These are phyloP conservation scores for Rhinogobio ventralis DNA, from an alignment of 2,797 vertebrate genomes.

Conservation along the genomic window DNA sequence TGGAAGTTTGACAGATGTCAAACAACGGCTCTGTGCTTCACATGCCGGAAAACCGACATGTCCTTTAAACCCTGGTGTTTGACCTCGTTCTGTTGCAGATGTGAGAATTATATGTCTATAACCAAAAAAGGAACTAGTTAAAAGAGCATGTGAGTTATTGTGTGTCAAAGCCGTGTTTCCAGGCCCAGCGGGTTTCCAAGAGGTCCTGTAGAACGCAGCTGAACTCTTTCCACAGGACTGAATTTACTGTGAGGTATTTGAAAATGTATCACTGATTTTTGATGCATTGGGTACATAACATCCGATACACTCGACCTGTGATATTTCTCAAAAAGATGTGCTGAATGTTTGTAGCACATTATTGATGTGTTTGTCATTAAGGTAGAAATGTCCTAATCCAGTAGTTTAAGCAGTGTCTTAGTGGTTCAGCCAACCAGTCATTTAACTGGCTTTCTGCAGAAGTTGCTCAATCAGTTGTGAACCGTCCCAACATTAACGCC, in stretches of 20 bases:
- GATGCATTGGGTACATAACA: background rate
- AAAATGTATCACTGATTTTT: background rate
- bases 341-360: background rate
- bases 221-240: conserved; percentile 1
- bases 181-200: background rate
- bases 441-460: background rate
- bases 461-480: background rate
- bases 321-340: background rate
- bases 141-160: background rate
- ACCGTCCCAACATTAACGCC: background rate
- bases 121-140: conserved; percentile 10
- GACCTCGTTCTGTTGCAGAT: conserved; percentile 16
- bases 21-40: background rate
- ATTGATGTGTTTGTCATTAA: background rate
- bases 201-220: background rate
- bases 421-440: background rate
- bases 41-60: conserved; percentile 44
- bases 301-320: background rate
- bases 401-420: background rate
- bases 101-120: conserved; percentile 14
- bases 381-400: background rate
- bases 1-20: conserved; percentile 26
- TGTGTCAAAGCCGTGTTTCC: background rate
- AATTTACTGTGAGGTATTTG: conserved; percentile 21
- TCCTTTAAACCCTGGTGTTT: conserved; percentile 18